A percentile compares a stretch with the other conserved stretches of the same genome.
phyloP scores from a whole-genome alignment of 2,888 invertebrate species.

The Dicranocentrus wangi region DNA sequence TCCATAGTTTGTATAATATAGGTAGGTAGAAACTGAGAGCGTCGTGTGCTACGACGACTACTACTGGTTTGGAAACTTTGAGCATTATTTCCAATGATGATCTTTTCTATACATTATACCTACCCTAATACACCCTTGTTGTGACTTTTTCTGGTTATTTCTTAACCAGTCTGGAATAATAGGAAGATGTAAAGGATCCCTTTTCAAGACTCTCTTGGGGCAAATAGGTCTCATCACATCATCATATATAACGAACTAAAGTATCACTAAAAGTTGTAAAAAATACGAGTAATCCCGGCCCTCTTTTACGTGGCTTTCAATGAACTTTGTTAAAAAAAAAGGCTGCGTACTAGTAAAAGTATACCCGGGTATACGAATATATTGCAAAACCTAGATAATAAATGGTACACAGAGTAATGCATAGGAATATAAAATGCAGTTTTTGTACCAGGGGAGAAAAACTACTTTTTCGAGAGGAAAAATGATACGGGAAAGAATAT shows the following conservation, averaged over 20 bases:
- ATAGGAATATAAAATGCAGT: constrained; percentile 23
- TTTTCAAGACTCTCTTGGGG: constrained; percentile 66
- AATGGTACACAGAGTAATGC: background rate
- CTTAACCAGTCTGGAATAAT: constrained; percentile 48
- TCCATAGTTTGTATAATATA: too few species aligned
- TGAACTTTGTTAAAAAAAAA: too few species aligned
- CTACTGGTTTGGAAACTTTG: constrained; percentile 42
- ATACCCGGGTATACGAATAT: too few species aligned
- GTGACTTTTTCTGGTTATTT: constrained; percentile 19
- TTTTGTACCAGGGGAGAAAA: constrained; percentile 11
- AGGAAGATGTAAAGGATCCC: constrained; percentile 64
- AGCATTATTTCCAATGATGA: constrained; percentile 55
- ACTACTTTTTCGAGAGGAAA: background rate
- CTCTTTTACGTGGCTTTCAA: constrained; percentile 13
- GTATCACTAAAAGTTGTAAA: constrained; percentile 59
- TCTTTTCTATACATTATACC: background rate
- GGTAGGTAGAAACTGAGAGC: too few species aligned
- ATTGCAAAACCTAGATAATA: background rate
- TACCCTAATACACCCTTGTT: constrained; percentile 25
- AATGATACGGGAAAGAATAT: constrained; percentile 8
- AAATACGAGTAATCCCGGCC: constrained; percentile 40
- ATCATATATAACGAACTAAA: constrained; percentile 59
- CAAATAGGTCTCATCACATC: constrained; percentile 69
- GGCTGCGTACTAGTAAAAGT: too few species aligned
- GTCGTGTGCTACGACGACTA: too few species aligned